Conservation (phyloP, 2,797 vertebrate genomes). For the Anomalospiza imberbis region DNA sequence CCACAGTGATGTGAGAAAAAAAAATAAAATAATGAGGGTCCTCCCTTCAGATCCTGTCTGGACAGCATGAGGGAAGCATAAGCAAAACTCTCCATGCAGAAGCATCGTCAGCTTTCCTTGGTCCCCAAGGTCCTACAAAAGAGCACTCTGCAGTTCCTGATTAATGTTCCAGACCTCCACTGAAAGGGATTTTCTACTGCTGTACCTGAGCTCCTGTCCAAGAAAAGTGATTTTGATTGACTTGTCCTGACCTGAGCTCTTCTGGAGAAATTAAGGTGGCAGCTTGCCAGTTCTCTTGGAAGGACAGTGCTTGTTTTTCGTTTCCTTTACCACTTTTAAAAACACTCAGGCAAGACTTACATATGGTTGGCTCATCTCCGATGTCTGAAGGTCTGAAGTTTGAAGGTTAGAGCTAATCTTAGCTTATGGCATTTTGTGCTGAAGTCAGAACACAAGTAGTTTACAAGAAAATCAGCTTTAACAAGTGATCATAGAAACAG, state of each 20-base stretch:
- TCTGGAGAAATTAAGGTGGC: not conserved
- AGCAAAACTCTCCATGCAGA: not conserved
- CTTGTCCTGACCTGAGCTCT: not conserved
- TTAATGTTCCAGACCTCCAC: not conserved
- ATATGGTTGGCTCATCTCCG: slow-evolving; percentile 11
- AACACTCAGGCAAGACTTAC: slow-evolving; percentile 14
- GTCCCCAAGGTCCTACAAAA: not conserved
- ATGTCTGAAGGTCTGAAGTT: slow-evolving; percentile 27
- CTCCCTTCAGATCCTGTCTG: not conserved
- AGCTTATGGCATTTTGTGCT: slow-evolving; percentile 16
- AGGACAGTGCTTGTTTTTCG: not conserved
- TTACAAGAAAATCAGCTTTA: slow-evolving; percentile 23
- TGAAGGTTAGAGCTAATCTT: slow-evolving; percentile 57
- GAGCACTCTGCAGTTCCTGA: not conserved
- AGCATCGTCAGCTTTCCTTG: not conserved
- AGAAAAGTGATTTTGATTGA: slow-evolving; percentile 38
- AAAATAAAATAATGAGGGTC: not conserved
- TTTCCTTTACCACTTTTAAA: slow-evolving; percentile 4
- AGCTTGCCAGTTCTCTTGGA: slow-evolving; percentile 1
- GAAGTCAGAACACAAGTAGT: slow-evolving; percentile 36
- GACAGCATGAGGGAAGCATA: not conserved
- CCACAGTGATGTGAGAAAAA: not conserved
- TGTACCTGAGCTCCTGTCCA: not conserved
- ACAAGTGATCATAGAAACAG: not conserved
- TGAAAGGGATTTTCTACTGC: not conserved